Base-by-base conservation (phyloP, 2,113 vertebrate genomes). In the Theristicus caerulescens region DNA sequence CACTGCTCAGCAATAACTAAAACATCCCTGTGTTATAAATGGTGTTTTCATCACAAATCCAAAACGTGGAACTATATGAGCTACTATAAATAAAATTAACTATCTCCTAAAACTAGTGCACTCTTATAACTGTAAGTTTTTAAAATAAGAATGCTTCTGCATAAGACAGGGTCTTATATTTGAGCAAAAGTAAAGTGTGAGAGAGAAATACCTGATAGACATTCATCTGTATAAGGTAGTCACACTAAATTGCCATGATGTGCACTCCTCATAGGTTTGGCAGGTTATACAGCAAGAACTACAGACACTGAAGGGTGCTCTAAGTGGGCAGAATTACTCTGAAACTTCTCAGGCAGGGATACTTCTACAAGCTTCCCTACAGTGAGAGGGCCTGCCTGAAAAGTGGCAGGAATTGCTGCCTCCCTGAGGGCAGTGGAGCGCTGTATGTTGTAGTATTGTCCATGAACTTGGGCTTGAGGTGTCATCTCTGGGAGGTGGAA, bases 291-390 rank as follows among this genome's bases (percentile, higher is more conserved):
- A 79, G 24, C 15, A 79, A 59, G 55, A 93, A 25, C 59, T 87
- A 16, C 15, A 51, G 26, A 32, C 10, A 4, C 6, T 46, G 42
- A 46, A 38, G 26, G 9, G 17, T 72, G 17, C 24, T 84, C 13
- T 46, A 59, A 32, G 7, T 67, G 25, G 11, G 14, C 73, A 82
- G 61, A 76, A 31, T 55, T 65, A 6, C 13, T 65, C 22, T 84
- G 69, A 76, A 91, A 17, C 20, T 47, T 94, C 13, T 74, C 20
- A 5, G 47, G 8, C 42, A 51, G 61, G 17, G 26, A 24, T 8
- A 20, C 1, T 6, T 51, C 17, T 24, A 1, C 1, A 5, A 70
- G 12, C 12, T 64, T 40, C 40, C 10, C 32, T 78, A 0, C 10
- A 38, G 6, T 55, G 57, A n/a, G 24, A 78, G 22, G 25, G 19